A percentile compares a stretch with the other conserved stretches of the same genome.
Conservation (phyloP, 2,113 vertebrate species). For the Saimiri boliviensis region DNA sequence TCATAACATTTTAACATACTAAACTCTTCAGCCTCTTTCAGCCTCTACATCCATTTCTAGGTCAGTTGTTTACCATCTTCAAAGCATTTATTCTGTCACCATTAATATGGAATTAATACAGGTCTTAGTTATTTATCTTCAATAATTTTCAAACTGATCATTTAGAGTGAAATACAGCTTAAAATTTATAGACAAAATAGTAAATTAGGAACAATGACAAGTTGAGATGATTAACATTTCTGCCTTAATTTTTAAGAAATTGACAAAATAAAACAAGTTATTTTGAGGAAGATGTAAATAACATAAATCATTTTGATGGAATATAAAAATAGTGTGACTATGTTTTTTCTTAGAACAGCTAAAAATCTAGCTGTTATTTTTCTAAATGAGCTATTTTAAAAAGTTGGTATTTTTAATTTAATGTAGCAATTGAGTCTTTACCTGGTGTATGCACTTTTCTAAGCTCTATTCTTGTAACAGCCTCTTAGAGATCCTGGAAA, state of each 20-base stretch:
- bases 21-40: background rate
- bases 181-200: constrained; percentile 6
- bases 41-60: background rate
- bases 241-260: constrained; percentile 43
- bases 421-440: constrained; percentile 32
- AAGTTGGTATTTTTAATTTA: background rate
- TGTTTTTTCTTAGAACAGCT: background rate
- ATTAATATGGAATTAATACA: background rate
- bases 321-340: constrained; percentile 20
- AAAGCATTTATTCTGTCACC: constrained; percentile 35
- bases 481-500: background rate
- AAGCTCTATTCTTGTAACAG: background rate
- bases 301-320: background rate
- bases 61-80: background rate
- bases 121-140: background rate
- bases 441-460: background rate
- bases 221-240: constrained; percentile 32
- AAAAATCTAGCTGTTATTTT: background rate
- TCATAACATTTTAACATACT: background rate
- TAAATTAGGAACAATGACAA: constrained; percentile 60
- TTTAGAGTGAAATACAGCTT: constrained; percentile 14
- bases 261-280: constrained; percentile 30
- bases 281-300: constrained; percentile 30
- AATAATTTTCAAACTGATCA: background rate
- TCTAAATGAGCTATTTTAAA: background rate